Evolutionary conservation across 2,113 vertebrate genomes (phyloP).

Genomic region (Carettochelys insculpta): DNA sequence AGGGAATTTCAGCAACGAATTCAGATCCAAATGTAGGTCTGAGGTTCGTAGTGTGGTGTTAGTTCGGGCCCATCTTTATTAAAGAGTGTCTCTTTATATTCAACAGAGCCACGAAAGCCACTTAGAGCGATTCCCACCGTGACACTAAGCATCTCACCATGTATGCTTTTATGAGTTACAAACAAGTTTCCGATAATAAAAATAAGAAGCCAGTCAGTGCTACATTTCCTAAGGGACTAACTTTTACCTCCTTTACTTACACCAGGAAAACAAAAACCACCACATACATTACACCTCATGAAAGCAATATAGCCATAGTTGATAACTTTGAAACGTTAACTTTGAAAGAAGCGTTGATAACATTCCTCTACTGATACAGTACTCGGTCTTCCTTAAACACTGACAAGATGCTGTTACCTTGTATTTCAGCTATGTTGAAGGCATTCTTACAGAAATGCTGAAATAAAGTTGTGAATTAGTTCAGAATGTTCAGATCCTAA

Average conservation of each 20-base stretch:
- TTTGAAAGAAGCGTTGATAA: too few species aligned
- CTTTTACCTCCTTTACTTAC: not conserved
- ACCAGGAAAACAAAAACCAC: not conserved
- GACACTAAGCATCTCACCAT: not conserved
- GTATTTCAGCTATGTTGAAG: not conserved
- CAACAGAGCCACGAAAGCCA: not conserved
- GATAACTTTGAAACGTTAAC: not conserved
- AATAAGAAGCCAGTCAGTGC: not conserved
- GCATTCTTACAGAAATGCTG: not conserved
- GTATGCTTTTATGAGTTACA: not conserved
- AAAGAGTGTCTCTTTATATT: not conserved
- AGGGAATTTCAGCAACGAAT: not conserved
- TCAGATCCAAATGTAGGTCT: not conserved
- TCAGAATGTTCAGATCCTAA: not conserved
- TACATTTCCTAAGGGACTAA: not conserved
- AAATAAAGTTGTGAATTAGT: not conserved
- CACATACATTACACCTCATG: fast-evolving
- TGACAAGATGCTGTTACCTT: not conserved
- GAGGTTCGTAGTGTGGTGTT: not conserved
- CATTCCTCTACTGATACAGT: not conserved
- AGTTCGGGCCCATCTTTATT: not conserved
- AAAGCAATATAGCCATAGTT: fast-evolving
- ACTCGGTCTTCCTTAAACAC: not conserved
- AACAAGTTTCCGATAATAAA: fast-evolving
- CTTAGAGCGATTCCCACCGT: fast-evolving